Evolutionary conservation across 1,140 invertebrate genomes (phyloP), one percentile per base, ranked within the genome.

Genomic region (Piezodorus guildinii): DNA sequence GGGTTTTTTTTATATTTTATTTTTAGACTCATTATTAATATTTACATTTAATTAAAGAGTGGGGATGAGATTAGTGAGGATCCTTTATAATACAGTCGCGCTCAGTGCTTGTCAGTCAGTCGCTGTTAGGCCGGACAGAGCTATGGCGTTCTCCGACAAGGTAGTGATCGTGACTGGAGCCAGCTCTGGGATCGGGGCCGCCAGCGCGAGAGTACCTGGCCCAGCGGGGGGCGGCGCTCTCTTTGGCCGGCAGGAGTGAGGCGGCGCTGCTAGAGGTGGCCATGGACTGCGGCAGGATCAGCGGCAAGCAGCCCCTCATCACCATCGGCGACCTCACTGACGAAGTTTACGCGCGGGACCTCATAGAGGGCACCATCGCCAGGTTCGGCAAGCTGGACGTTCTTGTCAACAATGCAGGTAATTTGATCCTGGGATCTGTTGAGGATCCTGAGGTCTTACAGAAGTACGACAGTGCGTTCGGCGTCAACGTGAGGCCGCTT

Each of bases 381-480:
- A 10, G 85, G 67, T 88, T 80, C 72, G 84, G 86, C 3, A 81
- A 81, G 71, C 72, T 71, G 19, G 68, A 71, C 56, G 66, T 71
- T 2, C 56, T 71, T 10, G 27, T 71, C 0, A 71, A 70, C 34
- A 39, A 39, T 10, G 34, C 34, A 1, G 34, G 34, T 39, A 39
- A 10, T 1, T 39, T 39, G 21, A 88, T 87, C 71, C 77, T 73
- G 54, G 94, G 92, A 52, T 79, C 77, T 10, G 92, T 95, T 69
- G 91, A 95, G 76, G 88, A 81, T 65, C 91, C 90, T 0, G 82
- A 78, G 43, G 82, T 79, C 44, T 72, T 95, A 66, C 84, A 85
- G 49, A 87, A 92, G 69, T 95, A 85, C 74, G 92, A 96, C 69
- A 74, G 83, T 60, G 70, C 91, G 0, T 91, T 95, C 78, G 87